phyloP scores from a whole-genome alignment of 2,888 invertebrate species.

The Eumacrocentrus americanus region DNA sequence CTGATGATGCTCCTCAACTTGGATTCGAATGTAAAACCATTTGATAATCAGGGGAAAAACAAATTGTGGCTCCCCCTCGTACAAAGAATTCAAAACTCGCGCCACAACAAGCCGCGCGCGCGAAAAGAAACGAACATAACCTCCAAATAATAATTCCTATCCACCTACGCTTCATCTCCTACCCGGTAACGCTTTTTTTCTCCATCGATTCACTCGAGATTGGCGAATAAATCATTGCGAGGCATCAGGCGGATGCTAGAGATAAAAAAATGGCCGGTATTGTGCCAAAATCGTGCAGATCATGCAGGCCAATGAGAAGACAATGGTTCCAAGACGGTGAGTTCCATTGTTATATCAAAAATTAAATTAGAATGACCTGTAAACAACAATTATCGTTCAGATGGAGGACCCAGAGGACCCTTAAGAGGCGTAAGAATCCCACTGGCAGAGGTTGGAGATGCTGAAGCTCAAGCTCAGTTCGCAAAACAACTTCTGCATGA shows the following conservation, averaged over 20 bases:
- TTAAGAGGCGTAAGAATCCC: conserved; percentile 71
- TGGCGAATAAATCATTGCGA: background rate
- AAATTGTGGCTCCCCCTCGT: background rate
- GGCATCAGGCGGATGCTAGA: background rate
- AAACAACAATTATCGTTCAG: conserved; percentile 57
- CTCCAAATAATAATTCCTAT: background rate
- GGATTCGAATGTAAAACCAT: background rate
- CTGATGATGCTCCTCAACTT: background rate
- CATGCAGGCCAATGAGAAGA: conserved; percentile 72
- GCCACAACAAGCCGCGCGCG: background rate
- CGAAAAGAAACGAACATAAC: background rate
- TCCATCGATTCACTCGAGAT: background rate
- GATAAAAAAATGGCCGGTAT: conserved; percentile 64
- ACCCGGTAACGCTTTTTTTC: background rate
- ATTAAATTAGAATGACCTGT: background rate
- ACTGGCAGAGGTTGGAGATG: conserved; percentile 86
- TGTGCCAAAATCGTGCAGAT: conserved; percentile 65
- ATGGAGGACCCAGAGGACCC: conserved; percentile 72
- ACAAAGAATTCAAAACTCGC: background rate
- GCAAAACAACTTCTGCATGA: conserved; percentile 84
- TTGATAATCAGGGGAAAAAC: too few species aligned
- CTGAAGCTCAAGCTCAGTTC: conserved; percentile 85
- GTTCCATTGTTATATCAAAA: conserved; percentile 14
- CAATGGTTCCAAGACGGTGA: conserved; percentile 80
- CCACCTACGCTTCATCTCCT: background rate